A percentile compares a stretch with the other conserved stretches of the same genome.
Conservation (phyloP, 2,888 invertebrate species). For the Argyresthia albistria region DNA sequence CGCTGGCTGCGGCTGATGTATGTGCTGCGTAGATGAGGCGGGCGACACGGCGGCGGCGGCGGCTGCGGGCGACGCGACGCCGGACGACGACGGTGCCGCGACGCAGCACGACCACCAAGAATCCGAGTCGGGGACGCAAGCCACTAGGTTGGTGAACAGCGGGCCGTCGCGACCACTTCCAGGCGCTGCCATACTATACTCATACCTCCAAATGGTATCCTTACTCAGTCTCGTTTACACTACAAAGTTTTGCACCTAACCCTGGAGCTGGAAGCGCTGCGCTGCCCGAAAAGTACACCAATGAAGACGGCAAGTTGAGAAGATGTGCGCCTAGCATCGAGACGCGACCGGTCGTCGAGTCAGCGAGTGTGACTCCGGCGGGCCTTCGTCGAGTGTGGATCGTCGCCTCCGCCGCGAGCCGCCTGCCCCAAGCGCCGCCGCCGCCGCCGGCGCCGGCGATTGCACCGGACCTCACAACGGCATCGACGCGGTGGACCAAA, state of each 20-base stretch:
- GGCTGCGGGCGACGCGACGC: constrained; percentile 34
- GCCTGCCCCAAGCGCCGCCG: background rate
- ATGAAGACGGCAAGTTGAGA: no score
- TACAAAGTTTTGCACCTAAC: constrained; percentile 69
- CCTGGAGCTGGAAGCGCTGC: background rate
- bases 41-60: constrained; percentile 18
- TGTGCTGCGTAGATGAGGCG: constrained; percentile 48
- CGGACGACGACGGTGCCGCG: constrained; percentile 1
- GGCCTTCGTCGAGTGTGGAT: constrained; percentile 9
- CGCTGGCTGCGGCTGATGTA: constrained; percentile 50
- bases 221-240: constrained; percentile 38
- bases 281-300: no score
- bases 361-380: background rate
- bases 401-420: background rate
- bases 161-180: constrained; percentile 21
- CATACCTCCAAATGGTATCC: constrained; percentile 10
- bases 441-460: background rate
- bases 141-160: constrained; percentile 56
- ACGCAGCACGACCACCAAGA: constrained; percentile 33
- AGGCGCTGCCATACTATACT: constrained; percentile 37
- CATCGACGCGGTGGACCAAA: constrained; percentile 23
- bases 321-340: no score
- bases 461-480: constrained; percentile 1
- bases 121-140: constrained; percentile 53
- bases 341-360: background rate